Evolutionary conservation across 2,888 invertebrate species (phyloP), one percentile per base, ranked within the genome.

Genomic region (Phalangium opilio): DNA sequence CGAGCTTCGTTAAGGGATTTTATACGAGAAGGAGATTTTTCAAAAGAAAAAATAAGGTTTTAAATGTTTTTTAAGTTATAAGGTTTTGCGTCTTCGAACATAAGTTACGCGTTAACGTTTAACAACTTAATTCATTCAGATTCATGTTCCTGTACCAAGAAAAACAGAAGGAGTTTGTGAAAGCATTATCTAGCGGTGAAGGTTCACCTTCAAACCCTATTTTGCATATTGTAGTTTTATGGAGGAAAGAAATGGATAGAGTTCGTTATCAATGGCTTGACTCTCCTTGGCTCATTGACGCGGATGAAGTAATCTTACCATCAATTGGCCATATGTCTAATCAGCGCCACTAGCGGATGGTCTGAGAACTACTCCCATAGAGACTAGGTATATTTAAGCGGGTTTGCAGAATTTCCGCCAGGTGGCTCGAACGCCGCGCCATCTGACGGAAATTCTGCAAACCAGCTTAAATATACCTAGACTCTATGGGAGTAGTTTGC

Each of bases 221-320:
- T 39, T 71, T 83, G 51, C 77, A 83, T 57, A 62, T 91, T 50
- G 89, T 87, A 2, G 79, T 91, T 41, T 76, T 91, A 53, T 93
- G 91, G 90, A 75, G 91, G 1, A 75, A 82, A 36, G 89, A 90
- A 62, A 75, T 79, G 10, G 77, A 78, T n/a, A 80, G 81, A 57
- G 70, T 93, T 11, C 85, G 85, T 60, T 93, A 87, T 65, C 89
- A 90, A 65, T 93, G 91, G 89, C 67, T 87, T 45, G 75, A 78
- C 55, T 74, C 75, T 45, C 78, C 78, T 35, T 71, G 71, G 70
- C 62, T 63, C 43, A 58, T 62, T 14, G 63, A 64, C 63, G 15
- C 57, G 79, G 52, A 57, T 41, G 14, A 14, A 2, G 38, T 36
- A n/a, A n/a, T n/a, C n/a, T n/a, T n/a, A n/a, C n/a, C n/a, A n/a